A percentile compares a stretch with the other conserved stretches of the same genome.
These are phyloP conservation scores for Tridacna gigas DNA, from an alignment of 2,888 invertebrate genomes.

Conservation along the genomic window DNA sequence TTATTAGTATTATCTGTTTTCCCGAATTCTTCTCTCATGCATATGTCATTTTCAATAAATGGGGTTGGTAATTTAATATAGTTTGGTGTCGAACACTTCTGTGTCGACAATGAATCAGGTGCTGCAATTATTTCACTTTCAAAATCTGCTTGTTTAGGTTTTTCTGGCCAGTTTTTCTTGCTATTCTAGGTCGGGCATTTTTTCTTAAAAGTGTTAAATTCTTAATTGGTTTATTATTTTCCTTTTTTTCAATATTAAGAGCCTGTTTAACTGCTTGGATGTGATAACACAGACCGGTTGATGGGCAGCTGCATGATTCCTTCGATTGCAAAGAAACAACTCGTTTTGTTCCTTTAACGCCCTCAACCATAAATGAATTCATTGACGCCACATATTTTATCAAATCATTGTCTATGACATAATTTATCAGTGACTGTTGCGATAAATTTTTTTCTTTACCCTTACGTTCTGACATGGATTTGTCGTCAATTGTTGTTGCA, in stretches of 20 bases:
- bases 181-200: too few relatives aligned
- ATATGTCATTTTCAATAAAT: too few relatives aligned
- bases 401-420: conserved; percentile 24
- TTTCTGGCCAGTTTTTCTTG: conserved; percentile 6
- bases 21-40: too few relatives aligned
- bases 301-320: conserved; percentile 30
- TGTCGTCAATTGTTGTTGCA: conserved; percentile 31
- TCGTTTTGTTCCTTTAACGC: conserved; percentile 20
- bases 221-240: too few relatives aligned
- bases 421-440: neutral
- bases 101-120: neutral
- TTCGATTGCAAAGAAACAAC: conserved; percentile 20
- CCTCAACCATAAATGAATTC: conserved; percentile 20
- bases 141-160: neutral
- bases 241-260: too few relatives aligned
- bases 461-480: conserved; percentile 13
- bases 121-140: neutral
- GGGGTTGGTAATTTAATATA: too few relatives aligned
- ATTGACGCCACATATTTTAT: conserved; percentile 30
- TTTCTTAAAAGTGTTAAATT: too few relatives aligned
- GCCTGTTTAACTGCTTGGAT: too few relatives aligned
- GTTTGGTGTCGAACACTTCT: neutral
- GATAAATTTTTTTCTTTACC: conserved; percentile 14
- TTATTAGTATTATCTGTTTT: neutral
- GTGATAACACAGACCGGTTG: too few relatives aligned